Evolutionary conservation across 2,113 vertebrate genomes (phyloP).

Genomic region (Ageneiosus marmoratus): DNA sequence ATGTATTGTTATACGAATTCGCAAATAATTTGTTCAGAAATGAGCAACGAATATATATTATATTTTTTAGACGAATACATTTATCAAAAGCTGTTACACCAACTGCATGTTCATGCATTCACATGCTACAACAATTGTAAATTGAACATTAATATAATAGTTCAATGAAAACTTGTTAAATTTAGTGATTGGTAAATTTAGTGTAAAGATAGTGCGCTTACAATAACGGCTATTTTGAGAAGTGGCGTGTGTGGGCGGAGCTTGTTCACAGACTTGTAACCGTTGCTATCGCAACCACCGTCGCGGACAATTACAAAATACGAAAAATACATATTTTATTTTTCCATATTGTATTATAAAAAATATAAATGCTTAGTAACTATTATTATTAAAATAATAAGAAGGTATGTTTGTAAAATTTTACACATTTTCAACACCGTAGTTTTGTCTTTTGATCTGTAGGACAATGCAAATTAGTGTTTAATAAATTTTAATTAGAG

Average conservation of each 20-base stretch:
- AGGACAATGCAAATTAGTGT: neutral
- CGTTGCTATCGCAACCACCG: neutral
- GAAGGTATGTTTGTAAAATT: neutral
- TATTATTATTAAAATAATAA: neutral
- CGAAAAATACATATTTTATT: no score
- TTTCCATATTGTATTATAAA: no score
- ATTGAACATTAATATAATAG: neutral
- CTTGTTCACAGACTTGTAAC: neutral
- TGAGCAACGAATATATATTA: neutral
- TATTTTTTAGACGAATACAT: neutral
- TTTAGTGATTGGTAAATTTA: neutral
- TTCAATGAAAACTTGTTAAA: neutral
- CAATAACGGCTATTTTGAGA: neutral
- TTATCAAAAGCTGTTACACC: neutral
- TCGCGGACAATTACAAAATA: neutral
- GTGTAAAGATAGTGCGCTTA: neutral
- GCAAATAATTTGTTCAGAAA: neutral
- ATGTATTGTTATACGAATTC: neutral
- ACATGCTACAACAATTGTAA: no score
- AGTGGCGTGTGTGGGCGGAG: neutral
- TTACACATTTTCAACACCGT: neutral
- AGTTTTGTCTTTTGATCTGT: neutral
- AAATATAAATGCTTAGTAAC: no score
- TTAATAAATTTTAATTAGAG: no score
- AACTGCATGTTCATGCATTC: no score